These are phyloP conservation scores for Tenthredo mesomela DNA, from an alignment of 2,888 invertebrate species.

Conservation along the genomic window DNA sequence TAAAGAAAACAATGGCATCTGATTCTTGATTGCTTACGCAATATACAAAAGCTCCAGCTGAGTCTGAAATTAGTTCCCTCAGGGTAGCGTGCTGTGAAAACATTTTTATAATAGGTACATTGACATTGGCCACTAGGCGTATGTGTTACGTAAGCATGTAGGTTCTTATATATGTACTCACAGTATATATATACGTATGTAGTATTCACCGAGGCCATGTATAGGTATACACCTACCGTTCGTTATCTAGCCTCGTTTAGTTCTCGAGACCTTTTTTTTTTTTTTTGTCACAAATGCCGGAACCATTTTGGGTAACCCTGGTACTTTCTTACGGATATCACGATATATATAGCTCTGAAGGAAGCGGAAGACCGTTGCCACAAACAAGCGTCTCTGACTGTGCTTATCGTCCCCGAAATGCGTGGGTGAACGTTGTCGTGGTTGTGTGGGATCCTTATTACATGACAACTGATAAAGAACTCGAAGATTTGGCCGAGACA, in stretches of 20 bases:
- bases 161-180: not conserved
- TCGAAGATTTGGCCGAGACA: not conserved
- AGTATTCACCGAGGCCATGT: not conserved
- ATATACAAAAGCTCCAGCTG: constrained; percentile 49
- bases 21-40: constrained; percentile 52
- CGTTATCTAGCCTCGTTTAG: constrained; percentile 16
- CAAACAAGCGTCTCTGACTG: constrained; percentile 7
- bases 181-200: not conserved
- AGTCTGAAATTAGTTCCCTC: constrained; percentile 45
- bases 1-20: constrained; percentile 49
- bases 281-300: constrained; percentile 19
- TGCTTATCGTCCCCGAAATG: constrained; percentile 15
- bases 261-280: constrained; percentile 4
- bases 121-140: constrained; percentile 17
- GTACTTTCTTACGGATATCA: not conserved
- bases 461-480: constrained; percentile 2
- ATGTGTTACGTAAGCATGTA: not conserved
- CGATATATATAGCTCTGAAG: not conserved
- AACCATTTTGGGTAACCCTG: constrained; percentile 18
- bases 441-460: not conserved
- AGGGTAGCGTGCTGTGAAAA: constrained; percentile 21
- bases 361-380: not conserved
- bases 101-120: constrained; percentile 44
- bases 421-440: not conserved
- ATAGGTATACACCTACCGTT: not conserved